Conservation (phyloP, 2,888 invertebrate species). For the Drosophila flavopinicola region DNA sequence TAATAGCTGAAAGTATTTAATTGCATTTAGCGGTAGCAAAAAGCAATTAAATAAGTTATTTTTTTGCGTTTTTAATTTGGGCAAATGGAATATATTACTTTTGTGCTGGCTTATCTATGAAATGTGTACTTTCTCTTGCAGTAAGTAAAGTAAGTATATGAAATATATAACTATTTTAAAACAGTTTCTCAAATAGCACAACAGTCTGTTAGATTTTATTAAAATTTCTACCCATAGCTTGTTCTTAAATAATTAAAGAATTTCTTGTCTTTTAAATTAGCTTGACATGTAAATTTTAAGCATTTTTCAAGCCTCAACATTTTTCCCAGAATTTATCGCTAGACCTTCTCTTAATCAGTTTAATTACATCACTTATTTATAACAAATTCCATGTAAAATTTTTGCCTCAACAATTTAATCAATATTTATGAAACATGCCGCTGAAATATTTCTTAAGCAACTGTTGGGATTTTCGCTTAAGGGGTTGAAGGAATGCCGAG, state of each 20-base stretch:
- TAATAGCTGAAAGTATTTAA: constrained; percentile 64
- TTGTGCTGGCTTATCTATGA: neutral
- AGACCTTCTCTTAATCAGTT: neutral
- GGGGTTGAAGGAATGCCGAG: neutral
- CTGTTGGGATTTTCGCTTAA: neutral
- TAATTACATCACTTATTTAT: constrained; percentile 2
- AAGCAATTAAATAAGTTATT: constrained; percentile 6
- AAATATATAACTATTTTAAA: no score
- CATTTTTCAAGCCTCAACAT: constrained; percentile 1
- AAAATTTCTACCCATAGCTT: no score
- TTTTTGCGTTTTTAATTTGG: neutral
- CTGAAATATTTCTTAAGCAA: neutral
- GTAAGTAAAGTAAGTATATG: no score
- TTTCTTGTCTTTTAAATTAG: neutral
- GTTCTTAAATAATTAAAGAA: no score
- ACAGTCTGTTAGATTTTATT: no score
- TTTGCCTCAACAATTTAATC: neutral
- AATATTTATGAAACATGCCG: constrained; percentile 1
- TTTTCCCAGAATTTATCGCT: neutral
- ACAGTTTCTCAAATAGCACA: no score
- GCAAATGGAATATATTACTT: constrained; percentile 1
- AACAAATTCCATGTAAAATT: neutral
- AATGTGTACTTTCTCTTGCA: no score
- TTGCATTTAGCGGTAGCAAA: constrained; percentile 37
- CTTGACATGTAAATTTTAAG: neutral